Conservation (phyloP, 2,113 vertebrate genomes). For the Alethe castanea region DNA sequence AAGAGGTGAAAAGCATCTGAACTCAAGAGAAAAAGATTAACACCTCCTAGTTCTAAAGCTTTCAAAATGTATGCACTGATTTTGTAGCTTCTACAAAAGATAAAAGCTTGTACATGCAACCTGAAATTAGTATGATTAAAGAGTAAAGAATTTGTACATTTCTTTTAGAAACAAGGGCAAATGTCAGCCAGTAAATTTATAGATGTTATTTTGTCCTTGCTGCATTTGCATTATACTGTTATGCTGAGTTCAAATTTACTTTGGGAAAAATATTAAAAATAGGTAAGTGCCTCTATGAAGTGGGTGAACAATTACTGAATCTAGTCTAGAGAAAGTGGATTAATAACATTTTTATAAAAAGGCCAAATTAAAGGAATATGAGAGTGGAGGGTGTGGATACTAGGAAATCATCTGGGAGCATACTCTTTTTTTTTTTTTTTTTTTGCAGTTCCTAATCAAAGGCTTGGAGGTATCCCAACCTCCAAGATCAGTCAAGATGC, state of each 20-base stretch:
- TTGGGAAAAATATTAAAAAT: not conserved
- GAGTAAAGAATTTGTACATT: not conserved
- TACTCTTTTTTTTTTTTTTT: not conserved
- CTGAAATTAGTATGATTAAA: not conserved
- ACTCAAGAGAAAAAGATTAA: not conserved
- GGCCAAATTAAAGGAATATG: not conserved
- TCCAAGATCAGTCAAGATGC: not conserved
- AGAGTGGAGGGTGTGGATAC: not conserved
- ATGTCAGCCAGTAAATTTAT: not conserved
- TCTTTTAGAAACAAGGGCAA: not conserved
- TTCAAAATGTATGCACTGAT: not conserved
- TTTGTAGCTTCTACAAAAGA: not conserved
- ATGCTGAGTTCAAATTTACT: not conserved
- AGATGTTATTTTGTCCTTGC: not conserved
- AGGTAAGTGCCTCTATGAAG: not conserved
- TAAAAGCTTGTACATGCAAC: not conserved
- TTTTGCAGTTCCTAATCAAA: not conserved
- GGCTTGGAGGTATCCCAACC: accelerated
- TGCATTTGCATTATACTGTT: not conserved
- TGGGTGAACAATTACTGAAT: not conserved
- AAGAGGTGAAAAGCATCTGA: conserved; percentile 1
- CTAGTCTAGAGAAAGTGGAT: not conserved
- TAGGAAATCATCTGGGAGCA: not conserved
- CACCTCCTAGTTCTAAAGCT: not conserved
- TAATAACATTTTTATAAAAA: not conserved